Conservation (phyloP, 2,797 vertebrate species). For the Cygnus olor region DNA sequence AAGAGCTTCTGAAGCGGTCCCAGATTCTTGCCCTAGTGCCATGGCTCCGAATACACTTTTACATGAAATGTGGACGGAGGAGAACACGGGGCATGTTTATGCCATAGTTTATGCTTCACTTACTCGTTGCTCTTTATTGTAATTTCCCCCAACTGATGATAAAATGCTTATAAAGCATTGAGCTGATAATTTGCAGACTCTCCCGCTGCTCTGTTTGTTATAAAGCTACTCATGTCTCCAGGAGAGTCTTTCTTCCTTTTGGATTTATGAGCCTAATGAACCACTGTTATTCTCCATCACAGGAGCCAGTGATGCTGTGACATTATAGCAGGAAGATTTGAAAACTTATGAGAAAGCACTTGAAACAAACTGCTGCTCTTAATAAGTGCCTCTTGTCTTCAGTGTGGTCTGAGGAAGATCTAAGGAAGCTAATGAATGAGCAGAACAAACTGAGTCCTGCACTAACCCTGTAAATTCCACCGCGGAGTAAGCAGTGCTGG, state of each 20-base stretch:
- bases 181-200: slow-evolving; percentile 69
- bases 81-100: neutral
- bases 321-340: slow-evolving; percentile 40
- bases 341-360: slow-evolving; percentile 56
- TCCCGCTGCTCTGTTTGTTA: slow-evolving; percentile 64
- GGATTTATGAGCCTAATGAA: slow-evolving; percentile 71
- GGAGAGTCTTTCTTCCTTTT: slow-evolving; percentile 56
- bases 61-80: neutral
- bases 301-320: slow-evolving; percentile 43
- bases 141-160: slow-evolving; percentile 49
- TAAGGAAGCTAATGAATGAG: slow-evolving; percentile 21
- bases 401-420: slow-evolving; percentile 57
- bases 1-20: neutral
- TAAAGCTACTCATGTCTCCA: slow-evolving; percentile 59
- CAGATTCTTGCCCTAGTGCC: neutral
- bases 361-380: slow-evolving; percentile 56
- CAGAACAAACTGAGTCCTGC: neutral
- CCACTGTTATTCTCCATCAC: slow-evolving; percentile 46
- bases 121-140: slow-evolving; percentile 54
- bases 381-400: slow-evolving; percentile 43
- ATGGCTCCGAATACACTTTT: neutral
- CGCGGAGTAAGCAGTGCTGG: neutral
- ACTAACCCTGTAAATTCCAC: neutral
- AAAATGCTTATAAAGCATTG: slow-evolving; percentile 56
- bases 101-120: slow-evolving; percentile 3